Percentiles rank a stretch among this genome's conserved stretches.
Conservation (phyloP, 2,113 vertebrate species). For the Engraulis encrasicolus region DNA sequence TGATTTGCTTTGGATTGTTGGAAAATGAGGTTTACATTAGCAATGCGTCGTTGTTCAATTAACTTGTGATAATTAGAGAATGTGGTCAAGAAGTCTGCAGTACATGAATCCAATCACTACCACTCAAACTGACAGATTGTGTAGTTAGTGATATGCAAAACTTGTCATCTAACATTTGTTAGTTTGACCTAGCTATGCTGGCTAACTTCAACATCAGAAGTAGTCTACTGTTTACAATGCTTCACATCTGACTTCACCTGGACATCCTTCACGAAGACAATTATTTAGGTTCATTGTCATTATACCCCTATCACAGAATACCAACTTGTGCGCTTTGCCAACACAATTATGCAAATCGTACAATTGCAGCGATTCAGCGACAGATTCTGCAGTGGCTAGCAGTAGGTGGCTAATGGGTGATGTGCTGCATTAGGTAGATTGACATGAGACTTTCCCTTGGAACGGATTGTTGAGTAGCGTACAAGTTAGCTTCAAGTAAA, state of each 20-base stretch:
- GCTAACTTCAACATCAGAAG: background rate
- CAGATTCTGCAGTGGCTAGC: background rate
- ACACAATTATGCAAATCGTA: background rate
- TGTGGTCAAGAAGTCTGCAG: background rate
- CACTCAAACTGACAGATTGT: background rate
- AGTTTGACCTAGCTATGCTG: background rate
- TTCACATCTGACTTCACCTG: background rate
- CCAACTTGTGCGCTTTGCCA: background rate
- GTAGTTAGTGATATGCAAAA: background rate
- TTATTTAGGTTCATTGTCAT: background rate
- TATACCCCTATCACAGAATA: background rate
- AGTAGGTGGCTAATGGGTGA: background rate
- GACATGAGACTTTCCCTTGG: background rate
- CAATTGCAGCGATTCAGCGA: background rate
- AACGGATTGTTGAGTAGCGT: background rate
- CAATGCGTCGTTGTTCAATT: background rate
- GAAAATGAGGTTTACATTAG: background rate
- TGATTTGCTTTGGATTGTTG: background rate
- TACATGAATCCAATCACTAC: background rate
- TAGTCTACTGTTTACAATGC: constrained; percentile 11
- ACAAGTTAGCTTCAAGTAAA: background rate
- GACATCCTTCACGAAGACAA: background rate
- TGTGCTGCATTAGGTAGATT: background rate
- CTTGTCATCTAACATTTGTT: background rate
- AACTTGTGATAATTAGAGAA: background rate